A percentile compares a stretch with the other conserved stretches of the same genome.
Conservation (phyloP, 2,888 invertebrate species). For the Zootermopsis nevadensis region DNA sequence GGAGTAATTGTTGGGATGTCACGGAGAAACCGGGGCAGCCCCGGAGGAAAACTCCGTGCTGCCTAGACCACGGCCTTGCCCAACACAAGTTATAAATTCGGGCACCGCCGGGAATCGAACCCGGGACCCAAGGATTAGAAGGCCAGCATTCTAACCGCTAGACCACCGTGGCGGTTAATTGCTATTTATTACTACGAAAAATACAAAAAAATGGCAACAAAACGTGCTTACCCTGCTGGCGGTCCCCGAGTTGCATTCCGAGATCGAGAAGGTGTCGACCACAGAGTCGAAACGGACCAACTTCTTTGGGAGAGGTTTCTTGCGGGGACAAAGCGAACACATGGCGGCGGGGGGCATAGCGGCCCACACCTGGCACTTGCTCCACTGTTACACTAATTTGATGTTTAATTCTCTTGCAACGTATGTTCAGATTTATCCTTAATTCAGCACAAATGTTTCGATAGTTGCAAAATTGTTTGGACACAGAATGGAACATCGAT, state of each 20-base stretch:
- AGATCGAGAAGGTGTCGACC: constrained; percentile 72
- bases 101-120: too few relatives aligned
- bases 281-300: constrained; percentile 72
- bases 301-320: constrained; percentile 67
- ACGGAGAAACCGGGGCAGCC: too few relatives aligned
- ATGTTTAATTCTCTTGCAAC: not conserved
- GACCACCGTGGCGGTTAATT: too few relatives aligned
- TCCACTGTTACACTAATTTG: not conserved
- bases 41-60: too few relatives aligned
- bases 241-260: constrained; percentile 64
- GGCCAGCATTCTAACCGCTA: too few relatives aligned
- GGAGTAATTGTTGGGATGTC: too few relatives aligned
- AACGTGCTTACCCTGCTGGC: constrained; percentile 61
- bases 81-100: too few relatives aligned
- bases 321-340: constrained; percentile 71
- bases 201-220: too few relatives aligned
- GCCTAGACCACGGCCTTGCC: too few relatives aligned
- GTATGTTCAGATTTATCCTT: not conserved
- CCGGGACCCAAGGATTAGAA: too few relatives aligned
- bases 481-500: not conserved
- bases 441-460: not conserved
- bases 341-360: constrained; percentile 69
- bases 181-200: too few relatives aligned
- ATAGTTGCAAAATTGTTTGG: not conserved
- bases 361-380: constrained; percentile 28